Evolutionary conservation across 2,113 vertebrate species (phyloP), one percentile per base, ranked within the genome.

Genomic region (Taurulus bubalis): DNA sequence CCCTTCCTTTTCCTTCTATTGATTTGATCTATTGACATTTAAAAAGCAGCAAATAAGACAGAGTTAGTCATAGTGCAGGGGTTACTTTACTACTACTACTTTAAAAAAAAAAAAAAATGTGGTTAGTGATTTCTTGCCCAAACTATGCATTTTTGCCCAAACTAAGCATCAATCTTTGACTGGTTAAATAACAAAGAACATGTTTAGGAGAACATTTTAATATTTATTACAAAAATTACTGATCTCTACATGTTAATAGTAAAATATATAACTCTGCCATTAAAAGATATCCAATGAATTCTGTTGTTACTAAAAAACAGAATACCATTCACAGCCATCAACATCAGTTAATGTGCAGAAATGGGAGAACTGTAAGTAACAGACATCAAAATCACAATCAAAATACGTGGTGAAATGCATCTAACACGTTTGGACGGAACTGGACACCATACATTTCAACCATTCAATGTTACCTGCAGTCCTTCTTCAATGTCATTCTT

Each of bases 1-100:
- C 98, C 89, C 97, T 93, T 82, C 97, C 98, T 93, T 99, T 99
- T 56, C 96, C 97, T 1, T 97, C 96, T 0, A 97, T 97, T 84
- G 96, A 86, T 91, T 96, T 96, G 8, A 99, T 95, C 98, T 99
- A 91, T 77, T 0, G 71, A 89, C 67, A 82, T 63, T n/a, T 45
- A 3, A 77, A 49, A 72, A 66, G 30, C 34, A 59, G 45, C 7
- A 62, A 20, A 42, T 66, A 36, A 20, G 26, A 58, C 12, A 3
- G 20, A 51, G 51, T 47, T 51, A 36, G 42, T 11, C 26, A 69
- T 59, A 5, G 30, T 14, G 9, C 22, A 34, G 18, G 3, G 16
- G 32, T 30, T 20, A 10, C 40, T 66, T 16, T 15, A 26, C 16
- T 6, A 30, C 16, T 6, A 30, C 16, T 11, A 53, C 56, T 18